These are phyloP conservation scores for Lipophrys pholis DNA, from an alignment of 2,113 vertebrate species.

Conservation along the genomic window DNA sequence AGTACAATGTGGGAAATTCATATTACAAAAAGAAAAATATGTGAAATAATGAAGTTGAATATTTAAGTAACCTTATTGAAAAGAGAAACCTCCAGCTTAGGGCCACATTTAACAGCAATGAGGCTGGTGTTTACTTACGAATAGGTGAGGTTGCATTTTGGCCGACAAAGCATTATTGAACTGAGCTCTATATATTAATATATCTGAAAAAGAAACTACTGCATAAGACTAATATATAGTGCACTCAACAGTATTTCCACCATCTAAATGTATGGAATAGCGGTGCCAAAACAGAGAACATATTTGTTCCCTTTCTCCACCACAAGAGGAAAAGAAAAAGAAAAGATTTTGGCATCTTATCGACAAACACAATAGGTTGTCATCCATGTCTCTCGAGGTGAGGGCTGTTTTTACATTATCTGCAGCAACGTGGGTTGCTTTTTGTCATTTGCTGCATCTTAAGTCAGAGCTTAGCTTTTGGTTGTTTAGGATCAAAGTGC, in stretches of 20 bases:
- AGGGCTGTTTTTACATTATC: neutral
- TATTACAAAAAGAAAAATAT: too few species aligned
- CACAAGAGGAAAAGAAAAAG: neutral
- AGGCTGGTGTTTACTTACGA: too few species aligned
- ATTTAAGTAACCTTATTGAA: too few species aligned
- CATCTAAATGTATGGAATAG: neutral
- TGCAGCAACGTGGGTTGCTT: constrained; percentile 24
- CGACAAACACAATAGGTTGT: constrained; percentile 17
- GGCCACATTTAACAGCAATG: too few species aligned
- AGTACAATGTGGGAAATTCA: too few species aligned
- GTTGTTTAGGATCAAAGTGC: constrained; percentile 42
- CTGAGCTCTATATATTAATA: too few species aligned
- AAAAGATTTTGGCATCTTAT: constrained; percentile 4
- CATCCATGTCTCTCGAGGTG: constrained; percentile 18
- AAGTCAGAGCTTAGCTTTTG: constrained; percentile 37
- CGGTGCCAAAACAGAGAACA: neutral
- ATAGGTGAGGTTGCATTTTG: too few species aligned
- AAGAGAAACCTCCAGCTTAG: too few species aligned
- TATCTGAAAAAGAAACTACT: neutral
- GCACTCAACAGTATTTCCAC: neutral
- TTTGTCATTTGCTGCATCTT: constrained; percentile 41
- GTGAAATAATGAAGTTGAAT: too few species aligned
- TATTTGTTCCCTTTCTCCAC: neutral
- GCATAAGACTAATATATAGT: neutral
- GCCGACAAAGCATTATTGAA: too few species aligned